These are phyloP conservation scores for Dendronephthya gigantea DNA, from an alignment of 64 coral and sea anemone species.

Conservation along the genomic window DNA sequence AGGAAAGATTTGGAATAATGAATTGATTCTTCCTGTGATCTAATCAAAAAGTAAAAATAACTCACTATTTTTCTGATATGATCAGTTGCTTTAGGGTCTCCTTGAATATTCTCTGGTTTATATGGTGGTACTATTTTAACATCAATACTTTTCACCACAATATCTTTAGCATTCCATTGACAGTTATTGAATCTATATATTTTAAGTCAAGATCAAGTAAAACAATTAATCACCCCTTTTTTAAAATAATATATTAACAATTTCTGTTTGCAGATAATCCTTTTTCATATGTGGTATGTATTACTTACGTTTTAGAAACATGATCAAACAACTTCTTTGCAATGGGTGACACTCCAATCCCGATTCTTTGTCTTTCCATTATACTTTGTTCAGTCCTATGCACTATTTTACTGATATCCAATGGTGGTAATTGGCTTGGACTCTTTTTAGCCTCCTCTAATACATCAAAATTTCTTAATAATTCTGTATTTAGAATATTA, in stretches of 20 bases:
- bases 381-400: background rate
- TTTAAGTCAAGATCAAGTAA: no score
- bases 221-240: no score
- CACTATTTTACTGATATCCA: background rate
- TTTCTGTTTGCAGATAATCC: no score
- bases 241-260: no score
- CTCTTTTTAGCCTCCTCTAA: background rate
- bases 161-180: background rate
- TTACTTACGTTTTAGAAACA: background rate
- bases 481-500: background rate
- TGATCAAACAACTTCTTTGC: background rate
- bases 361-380: background rate
- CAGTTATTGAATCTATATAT: background rate
- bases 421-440: background rate
- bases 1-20: background rate
- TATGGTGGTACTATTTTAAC: background rate
- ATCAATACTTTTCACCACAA: background rate
- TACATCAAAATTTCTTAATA: background rate
- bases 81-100: conserved; percentile 1
- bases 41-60: no score
- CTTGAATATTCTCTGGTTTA: background rate
- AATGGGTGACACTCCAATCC: background rate
- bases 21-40: no score
- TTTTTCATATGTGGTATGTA: background rate
- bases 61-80: conserved; percentile 2